Percentiles rank a stretch among this genome's conserved stretches.
Evolutionary conservation across 2,797 vertebrate species (phyloP).

Genomic region (Hoplostethus atlanticus): DNA sequence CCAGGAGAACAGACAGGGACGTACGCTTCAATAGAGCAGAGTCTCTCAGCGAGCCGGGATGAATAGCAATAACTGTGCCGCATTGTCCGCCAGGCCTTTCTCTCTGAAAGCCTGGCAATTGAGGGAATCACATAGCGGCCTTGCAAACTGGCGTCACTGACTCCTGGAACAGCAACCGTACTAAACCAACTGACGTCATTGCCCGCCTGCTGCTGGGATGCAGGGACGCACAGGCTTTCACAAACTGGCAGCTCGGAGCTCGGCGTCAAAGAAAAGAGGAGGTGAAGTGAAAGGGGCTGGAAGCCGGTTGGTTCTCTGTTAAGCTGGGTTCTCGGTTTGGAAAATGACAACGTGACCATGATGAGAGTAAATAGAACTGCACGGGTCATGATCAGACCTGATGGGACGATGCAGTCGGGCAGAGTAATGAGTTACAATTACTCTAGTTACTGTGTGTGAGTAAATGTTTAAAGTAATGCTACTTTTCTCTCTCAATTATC

Average conservation of each 20-base stretch:
- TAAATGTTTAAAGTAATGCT: too few relatives aligned
- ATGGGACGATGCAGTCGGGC: background rate
- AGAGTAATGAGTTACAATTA: background rate
- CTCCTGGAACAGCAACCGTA: constrained; percentile 54
- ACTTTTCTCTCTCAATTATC: too few relatives aligned
- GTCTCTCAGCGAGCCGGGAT: constrained; percentile 61
- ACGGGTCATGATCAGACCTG: background rate
- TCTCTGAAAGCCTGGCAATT: constrained; percentile 67
- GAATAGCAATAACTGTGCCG: constrained; percentile 68
- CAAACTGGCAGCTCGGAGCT: constrained; percentile 2
- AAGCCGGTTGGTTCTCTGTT: background rate
- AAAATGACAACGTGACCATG: constrained; percentile 12
- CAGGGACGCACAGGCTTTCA: constrained; percentile 25
- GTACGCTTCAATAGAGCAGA: constrained; percentile 64
- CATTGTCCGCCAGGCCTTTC: constrained; percentile 70
- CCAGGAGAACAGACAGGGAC: constrained; percentile 47
- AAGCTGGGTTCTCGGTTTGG: constrained; percentile 9
- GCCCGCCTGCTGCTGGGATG: constrained; percentile 26
- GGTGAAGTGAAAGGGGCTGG: constrained; percentile 12
- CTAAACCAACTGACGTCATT: constrained; percentile 68
- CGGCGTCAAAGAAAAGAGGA: constrained; percentile 36
- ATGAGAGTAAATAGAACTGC: constrained; percentile 3
- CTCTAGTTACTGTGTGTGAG: too few relatives aligned
- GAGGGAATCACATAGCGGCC: constrained; percentile 66
- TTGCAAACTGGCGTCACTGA: constrained; percentile 65